These are phyloP conservation scores for Phrynosoma blainvillii DNA, from an alignment of 2,113 vertebrate genomes.

Conservation along the genomic window DNA sequence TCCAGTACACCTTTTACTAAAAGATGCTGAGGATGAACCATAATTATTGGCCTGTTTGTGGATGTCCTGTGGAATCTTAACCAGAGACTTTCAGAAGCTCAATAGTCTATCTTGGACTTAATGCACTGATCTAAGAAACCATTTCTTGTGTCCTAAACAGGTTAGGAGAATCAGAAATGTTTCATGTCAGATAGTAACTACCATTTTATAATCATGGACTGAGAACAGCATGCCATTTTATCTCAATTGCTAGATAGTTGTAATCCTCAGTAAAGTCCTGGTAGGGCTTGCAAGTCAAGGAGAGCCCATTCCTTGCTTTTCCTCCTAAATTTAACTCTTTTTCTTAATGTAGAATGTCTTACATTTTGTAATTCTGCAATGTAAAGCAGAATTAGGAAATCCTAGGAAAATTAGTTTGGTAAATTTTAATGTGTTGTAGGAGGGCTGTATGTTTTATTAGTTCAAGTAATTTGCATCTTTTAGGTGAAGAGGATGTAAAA, in stretches of 20 bases:
- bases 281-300: neutral
- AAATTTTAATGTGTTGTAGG: too few species aligned
- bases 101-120: neutral
- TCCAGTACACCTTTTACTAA: neutral
- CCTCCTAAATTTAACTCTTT: neutral
- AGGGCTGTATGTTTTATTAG: too few species aligned
- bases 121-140: neutral
- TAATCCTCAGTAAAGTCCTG: neutral
- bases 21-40: neutral
- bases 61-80: neutral
- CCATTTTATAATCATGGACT: neutral
- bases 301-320: neutral
- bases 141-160: neutral
- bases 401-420: neutral
- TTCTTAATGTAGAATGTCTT: neutral
- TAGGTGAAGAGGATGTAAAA: neutral
- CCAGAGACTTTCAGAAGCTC: neutral
- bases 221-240: neutral
- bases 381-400: neutral
- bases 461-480: neutral
- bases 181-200: neutral
- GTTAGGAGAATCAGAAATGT: neutral
- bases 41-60: neutral
- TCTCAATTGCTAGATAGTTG: accelerated
- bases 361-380: too few species aligned